Percentiles rank a stretch among this genome's conserved stretches.
Conservation (phyloP, 2,888 invertebrate species). For the Poecilus cupreus region DNA sequence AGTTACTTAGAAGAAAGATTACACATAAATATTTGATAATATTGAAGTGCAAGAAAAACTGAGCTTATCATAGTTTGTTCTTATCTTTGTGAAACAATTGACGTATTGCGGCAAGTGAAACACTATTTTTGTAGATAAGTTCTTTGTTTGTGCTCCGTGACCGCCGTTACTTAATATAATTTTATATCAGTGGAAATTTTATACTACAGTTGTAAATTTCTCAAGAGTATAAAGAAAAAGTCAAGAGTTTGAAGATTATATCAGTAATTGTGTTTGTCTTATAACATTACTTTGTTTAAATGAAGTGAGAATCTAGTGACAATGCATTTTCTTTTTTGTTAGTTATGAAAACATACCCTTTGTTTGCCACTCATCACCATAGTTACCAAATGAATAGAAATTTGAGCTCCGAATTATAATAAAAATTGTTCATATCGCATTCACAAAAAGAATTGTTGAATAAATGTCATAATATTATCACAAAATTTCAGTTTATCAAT, state of each 20-base stretch:
- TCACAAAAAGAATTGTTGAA: background rate
- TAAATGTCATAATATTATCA: background rate
- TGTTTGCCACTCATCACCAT: background rate
- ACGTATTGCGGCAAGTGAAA: background rate
- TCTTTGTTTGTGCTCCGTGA: background rate
- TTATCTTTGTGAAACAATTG: background rate
- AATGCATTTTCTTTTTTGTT: background rate
- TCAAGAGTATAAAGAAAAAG: background rate
- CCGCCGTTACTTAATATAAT: background rate
- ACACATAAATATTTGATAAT: conserved; percentile 22
- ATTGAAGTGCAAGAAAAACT: conserved; percentile 21
- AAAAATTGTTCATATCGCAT: background rate
- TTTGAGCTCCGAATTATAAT: background rate
- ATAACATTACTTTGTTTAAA: background rate
- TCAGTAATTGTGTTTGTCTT: conserved; percentile 8
- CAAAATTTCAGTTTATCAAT: background rate
- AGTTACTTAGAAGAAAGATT: conserved; percentile 18
- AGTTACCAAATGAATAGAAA: background rate
- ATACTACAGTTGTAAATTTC: background rate
- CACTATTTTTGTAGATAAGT: background rate
- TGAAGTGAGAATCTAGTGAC: background rate
- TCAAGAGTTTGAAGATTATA: background rate
- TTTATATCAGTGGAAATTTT: background rate
- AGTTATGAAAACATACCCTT: background rate
- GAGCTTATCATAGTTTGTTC: background rate